These are phyloP conservation scores for Xiphophorus birchmanni DNA, from an alignment of 2,797 vertebrate species.

Conservation along the genomic window DNA sequence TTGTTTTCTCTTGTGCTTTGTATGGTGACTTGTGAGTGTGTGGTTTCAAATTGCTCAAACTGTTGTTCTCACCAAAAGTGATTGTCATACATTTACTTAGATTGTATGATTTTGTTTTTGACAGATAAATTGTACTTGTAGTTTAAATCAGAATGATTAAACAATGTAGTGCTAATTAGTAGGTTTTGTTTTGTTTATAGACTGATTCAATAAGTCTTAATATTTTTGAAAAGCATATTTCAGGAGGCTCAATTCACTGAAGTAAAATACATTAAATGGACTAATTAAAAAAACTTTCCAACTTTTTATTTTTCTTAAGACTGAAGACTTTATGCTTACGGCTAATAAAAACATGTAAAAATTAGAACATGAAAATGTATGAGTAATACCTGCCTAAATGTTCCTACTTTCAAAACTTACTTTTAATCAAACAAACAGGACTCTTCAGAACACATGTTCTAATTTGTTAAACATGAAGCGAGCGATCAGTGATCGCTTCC, in stretches of 20 bases:
- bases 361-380: not conserved
- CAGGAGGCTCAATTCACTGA: not conserved
- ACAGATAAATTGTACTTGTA: constrained; percentile 60
- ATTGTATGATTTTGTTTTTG: constrained; percentile 57
- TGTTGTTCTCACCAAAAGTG: constrained; percentile 62
- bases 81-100: constrained; percentile 69
- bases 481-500: constrained; percentile 19
- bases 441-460: not conserved
- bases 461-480: not conserved
- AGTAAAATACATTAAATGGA: not conserved
- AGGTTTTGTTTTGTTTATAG: constrained; percentile 56
- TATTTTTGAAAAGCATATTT: not conserved
- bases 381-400: not conserved
- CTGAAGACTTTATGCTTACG: not conserved
- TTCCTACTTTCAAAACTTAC: not conserved
- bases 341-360: not conserved
- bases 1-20: constrained; percentile 73
- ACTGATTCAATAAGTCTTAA: not conserved
- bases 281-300: not conserved
- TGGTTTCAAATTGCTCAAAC: constrained; percentile 69
- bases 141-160: constrained; percentile 57
- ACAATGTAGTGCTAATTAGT: constrained; percentile 53
- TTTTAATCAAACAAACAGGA: not conserved
- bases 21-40: constrained; percentile 67
- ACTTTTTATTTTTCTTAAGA: not conserved